phyloP scores from a whole-genome alignment of 1,140 invertebrate genomes.

The Orchestia grillus region DNA sequence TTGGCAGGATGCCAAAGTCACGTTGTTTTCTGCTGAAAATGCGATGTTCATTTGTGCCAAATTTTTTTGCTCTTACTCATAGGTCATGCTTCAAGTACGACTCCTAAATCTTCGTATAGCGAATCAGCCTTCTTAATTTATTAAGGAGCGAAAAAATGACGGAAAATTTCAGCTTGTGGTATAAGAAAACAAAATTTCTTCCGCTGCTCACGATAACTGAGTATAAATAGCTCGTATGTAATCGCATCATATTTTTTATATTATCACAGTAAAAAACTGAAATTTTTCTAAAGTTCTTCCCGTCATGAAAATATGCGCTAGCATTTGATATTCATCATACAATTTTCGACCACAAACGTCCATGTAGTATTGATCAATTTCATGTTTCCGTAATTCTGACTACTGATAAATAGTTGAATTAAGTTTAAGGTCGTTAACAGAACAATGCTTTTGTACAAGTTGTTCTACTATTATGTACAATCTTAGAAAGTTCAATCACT shows the following conservation, averaged over 20 bases:
- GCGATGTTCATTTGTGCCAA: not conserved
- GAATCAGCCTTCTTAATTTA: not conserved
- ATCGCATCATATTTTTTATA: not conserved
- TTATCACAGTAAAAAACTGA: not conserved
- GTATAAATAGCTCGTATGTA: not conserved
- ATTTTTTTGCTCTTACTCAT: slow-evolving; percentile 1
- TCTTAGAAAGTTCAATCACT: not conserved
- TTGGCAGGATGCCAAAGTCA: slow-evolving; percentile 33
- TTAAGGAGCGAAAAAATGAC: not conserved
- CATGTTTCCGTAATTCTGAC: not conserved
- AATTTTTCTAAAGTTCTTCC: not conserved
- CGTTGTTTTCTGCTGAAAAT: slow-evolving; percentile 20
- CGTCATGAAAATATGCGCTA: not conserved
- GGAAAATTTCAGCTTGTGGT: not conserved
- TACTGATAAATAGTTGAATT: not conserved
- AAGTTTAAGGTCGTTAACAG: too few species aligned
- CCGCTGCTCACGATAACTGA: not conserved
- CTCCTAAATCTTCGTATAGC: not conserved
- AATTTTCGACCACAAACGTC: not conserved
- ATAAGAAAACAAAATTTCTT: not conserved
- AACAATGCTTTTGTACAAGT: too few species aligned
- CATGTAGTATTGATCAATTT: not conserved
- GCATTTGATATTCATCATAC: not conserved
- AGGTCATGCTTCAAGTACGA: not conserved
- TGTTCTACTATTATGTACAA: too few species aligned